Base-by-base conservation (phyloP, 1,140 invertebrate genomes). In the Drosophila ogumai region DNA sequence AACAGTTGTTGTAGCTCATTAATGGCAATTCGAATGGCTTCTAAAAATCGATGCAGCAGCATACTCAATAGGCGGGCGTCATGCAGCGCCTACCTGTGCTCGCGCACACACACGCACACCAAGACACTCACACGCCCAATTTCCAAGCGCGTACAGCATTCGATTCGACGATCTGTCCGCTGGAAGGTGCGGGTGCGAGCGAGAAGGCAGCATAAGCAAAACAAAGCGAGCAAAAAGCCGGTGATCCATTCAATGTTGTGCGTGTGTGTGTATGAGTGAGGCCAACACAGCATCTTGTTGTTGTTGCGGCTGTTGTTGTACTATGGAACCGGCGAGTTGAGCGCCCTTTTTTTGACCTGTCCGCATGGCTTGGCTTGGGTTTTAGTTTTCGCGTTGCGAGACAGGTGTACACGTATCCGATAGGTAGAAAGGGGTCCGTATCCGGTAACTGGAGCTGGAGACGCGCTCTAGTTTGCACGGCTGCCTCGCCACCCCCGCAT, bases 331-430 rank as follows among this genome's bases (percentile, higher is more conserved):
- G 82, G 82, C 82, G 68, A 73, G 55, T 82, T 88, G 73, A 73
- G 84, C 82, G 82, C 82, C 80, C 81, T 87, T 87, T 80, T 87
- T 72, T 81, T 88, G 76, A 88, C 84, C 84, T 82, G 84, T 82
- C 61, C 56, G 74, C 56, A 71, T 78, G 75, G 75, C 75, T 82
- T 82, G 73, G 67, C 79, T 87, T 85, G 69, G 82, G 71, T 72
- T 75, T 82, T 68, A 40, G 38, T 81, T 59, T 67, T 77, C 41
- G 52, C 55, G 32, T 43, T 61, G 22, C 36, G 73, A 66, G 43
- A 63, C 81, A 85, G 81, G 81, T 85, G 81, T 71, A 80, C 40
- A 44, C 52, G 76, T 41, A 57, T 47, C 54, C 38, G 55, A 22
- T 36, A 41, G 50, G 50, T 54, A 54, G 32, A 43, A 46, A 55